These are phyloP conservation scores for Pantala flavescens DNA, from an alignment of 1,140 invertebrate species.

Conservation along the genomic window DNA sequence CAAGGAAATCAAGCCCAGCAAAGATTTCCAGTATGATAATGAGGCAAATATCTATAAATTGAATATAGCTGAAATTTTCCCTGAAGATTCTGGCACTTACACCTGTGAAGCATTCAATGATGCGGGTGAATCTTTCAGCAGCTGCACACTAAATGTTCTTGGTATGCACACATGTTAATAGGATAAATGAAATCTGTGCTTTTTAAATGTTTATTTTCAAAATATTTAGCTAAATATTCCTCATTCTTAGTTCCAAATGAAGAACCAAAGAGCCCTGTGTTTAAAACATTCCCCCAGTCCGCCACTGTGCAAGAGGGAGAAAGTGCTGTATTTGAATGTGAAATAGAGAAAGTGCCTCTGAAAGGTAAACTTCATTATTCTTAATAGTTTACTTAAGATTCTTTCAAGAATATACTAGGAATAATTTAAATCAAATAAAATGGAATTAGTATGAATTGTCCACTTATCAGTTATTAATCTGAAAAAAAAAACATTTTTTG, in stretches of 20 bases:
- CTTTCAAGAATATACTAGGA: not conserved
- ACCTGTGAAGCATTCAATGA: conserved; percentile 95
- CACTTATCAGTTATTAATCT: no score
- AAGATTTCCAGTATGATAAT: conserved; percentile 88
- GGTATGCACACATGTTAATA: conserved; percentile 36
- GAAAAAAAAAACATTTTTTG: no score
- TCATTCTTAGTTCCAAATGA: conserved; percentile 66
- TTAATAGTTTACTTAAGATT: not conserved
- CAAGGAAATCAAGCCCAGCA: conserved; percentile 91
- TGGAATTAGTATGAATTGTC: no score
- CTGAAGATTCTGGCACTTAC: conserved; percentile 85
- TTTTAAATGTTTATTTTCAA: not conserved
- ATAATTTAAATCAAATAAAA: no score
- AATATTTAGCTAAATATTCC: conserved; percentile 9
- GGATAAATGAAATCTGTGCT: not conserved
- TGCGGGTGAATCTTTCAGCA: conserved; percentile 84
- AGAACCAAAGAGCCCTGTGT: conserved; percentile 67
- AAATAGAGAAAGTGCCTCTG: conserved; percentile 56
- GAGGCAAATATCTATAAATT: conserved; percentile 85
- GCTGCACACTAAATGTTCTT: conserved; percentile 71
- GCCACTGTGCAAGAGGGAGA: conserved; percentile 73
- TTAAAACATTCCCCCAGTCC: conserved; percentile 81
- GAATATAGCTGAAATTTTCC: conserved; percentile 87
- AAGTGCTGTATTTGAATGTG: conserved; percentile 65
- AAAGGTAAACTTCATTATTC: conserved; percentile 41